Percentiles rank a stretch among this genome's conserved stretches.
These are phyloP conservation scores for Drosophila watanabei DNA, from an alignment of 1,140 invertebrate genomes.

Conservation along the genomic window DNA sequence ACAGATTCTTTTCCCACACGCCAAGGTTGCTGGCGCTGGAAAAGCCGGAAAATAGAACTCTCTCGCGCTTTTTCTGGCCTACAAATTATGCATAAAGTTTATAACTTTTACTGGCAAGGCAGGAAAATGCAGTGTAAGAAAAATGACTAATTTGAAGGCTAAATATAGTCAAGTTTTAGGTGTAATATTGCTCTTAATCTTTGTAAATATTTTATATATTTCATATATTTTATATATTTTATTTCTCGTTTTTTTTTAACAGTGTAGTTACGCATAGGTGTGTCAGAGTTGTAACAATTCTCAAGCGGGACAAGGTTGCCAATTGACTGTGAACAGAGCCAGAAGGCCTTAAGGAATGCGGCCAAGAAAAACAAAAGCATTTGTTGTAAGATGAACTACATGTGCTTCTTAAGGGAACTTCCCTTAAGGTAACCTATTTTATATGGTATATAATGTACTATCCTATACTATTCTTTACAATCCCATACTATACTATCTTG, in stretches of 20 bases:
- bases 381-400: neutral
- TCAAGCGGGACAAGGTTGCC: conserved; percentile 75
- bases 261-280: conserved; percentile 25
- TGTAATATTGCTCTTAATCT: neutral
- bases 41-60: conserved; percentile 17
- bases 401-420: too few species aligned
- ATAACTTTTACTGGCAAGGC: conserved; percentile 35
- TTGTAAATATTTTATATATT: too few species aligned
- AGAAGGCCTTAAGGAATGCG: conserved; percentile 10
- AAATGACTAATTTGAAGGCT: neutral
- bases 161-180: neutral
- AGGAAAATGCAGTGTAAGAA: neutral
- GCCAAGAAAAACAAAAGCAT: conserved; percentile 13
- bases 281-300: conserved; percentile 59
- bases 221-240: too few species aligned
- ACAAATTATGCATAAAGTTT: conserved; percentile 75
- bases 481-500: too few species aligned
- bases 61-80: conserved; percentile 68
- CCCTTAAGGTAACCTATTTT: neutral
- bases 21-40: conserved; percentile 64
- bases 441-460: too few species aligned
- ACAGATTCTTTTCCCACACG: conserved; percentile 69
- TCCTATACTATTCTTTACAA: too few species aligned
- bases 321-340: conserved; percentile 68
- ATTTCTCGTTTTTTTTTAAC: too few species aligned